Evolutionary conservation across 1,140 invertebrate genomes (phyloP).

Genomic region (Drosophila subobscura): DNA sequence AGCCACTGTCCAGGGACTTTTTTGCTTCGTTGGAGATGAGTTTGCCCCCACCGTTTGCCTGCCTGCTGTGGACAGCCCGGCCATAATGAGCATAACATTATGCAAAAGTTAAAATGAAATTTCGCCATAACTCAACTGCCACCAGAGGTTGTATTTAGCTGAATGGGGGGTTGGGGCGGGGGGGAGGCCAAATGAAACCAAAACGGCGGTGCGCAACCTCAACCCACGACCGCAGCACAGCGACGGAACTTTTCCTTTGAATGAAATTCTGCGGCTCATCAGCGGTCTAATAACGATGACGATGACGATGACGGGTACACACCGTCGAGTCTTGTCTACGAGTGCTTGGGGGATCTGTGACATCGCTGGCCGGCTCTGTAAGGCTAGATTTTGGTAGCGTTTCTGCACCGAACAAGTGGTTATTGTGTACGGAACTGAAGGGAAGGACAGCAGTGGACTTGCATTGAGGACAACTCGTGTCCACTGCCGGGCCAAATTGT

Average conservation of each 20-base stretch:
- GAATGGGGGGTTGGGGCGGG: not conserved
- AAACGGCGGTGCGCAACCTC: constrained; percentile 2
- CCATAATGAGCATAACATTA: constrained; percentile 79
- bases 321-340: no score
- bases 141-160: constrained; percentile 44
- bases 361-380: no score
- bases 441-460: constrained; percentile 4
- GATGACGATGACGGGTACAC: not conserved
- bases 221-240: not conserved
- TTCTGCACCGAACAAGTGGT: constrained; percentile 7
- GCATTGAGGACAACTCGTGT: constrained; percentile 16
- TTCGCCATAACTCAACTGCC: constrained; percentile 62
- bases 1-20: constrained; percentile 68
- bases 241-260: constrained; percentile 18
- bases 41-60: constrained; percentile 4
- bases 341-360: no score
- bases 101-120: constrained; percentile 81
- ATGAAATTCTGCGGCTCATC: not conserved
- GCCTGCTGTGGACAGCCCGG: constrained; percentile 6
- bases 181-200: not conserved
- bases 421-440: constrained; percentile 28
- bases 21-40: constrained; percentile 44
- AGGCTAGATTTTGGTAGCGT: no score
- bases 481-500: constrained; percentile 15
- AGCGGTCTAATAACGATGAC: constrained; percentile 8